phyloP scores from a whole-genome alignment of 2,797 vertebrate genomes.

The Eidolon dupreanum region DNA sequence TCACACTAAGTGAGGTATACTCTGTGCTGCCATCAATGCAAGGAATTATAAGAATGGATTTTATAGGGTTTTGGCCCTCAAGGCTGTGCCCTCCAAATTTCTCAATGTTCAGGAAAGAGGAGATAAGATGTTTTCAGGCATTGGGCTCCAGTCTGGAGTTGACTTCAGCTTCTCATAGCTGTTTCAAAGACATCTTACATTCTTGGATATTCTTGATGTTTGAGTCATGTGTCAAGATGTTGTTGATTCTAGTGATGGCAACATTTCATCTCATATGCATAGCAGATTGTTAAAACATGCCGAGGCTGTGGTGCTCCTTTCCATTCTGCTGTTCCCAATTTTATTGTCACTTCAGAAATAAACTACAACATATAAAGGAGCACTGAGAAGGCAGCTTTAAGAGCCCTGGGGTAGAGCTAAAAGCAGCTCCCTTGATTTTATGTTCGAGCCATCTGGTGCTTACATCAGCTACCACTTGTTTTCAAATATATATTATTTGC shows the following conservation, averaged over 20 bases:
- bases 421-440: conserved; percentile 76
- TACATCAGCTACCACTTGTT: conserved; percentile 82
- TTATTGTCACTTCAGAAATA: conserved; percentile 80
- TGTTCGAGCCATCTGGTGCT: conserved; percentile 78
- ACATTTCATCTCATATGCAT: conserved; percentile 59
- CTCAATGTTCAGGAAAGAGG: conserved; percentile 22
- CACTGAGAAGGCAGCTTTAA: conserved; percentile 58
- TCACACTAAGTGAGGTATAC: neutral
- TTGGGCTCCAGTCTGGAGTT: conserved; percentile 15
- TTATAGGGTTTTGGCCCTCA: neutral
- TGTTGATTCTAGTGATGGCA: conserved; percentile 71
- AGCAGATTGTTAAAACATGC: conserved; percentile 66
- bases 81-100: neutral
- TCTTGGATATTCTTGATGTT: conserved; percentile 78
- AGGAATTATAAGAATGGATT: neutral
- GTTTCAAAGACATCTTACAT: conserved; percentile 73
- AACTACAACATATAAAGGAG: conserved; percentile 63
- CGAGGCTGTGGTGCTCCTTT: neutral
- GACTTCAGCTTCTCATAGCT: conserved; percentile 58
- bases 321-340: conserved; percentile 61
- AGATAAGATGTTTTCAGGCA: neutral
- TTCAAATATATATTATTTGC: conserved; percentile 83
- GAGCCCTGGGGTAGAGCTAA: conserved; percentile 65
- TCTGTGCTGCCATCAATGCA: neutral
- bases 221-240: conserved; percentile 81